A percentile compares a stretch with the other conserved stretches of the same genome.
Evolutionary conservation across 2,797 vertebrate species (phyloP).

Genomic region (Melanotaenia boesemani): DNA sequence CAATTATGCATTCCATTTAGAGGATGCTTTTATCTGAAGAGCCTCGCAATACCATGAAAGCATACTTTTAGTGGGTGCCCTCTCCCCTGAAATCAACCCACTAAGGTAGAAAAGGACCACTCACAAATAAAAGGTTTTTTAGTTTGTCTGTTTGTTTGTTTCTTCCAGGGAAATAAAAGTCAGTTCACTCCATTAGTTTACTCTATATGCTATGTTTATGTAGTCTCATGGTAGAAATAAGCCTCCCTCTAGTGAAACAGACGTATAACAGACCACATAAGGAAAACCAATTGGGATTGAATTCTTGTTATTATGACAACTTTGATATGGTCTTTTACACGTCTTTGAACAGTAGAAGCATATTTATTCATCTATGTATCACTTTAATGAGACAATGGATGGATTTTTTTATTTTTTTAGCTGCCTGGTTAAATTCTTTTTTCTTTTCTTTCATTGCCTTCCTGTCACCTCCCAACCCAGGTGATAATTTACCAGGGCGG

Average conservation of each 20-base stretch:
- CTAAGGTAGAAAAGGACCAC: constrained; percentile 52
- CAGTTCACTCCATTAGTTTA: constrained; percentile 7
- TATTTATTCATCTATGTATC: not conserved
- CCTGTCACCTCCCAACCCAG: constrained; percentile 71
- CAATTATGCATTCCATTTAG: constrained; percentile 71
- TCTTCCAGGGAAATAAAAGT: constrained; percentile 31
- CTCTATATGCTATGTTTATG: constrained; percentile 12
- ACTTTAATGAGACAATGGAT: not conserved
- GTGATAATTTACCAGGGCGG: constrained; percentile 98
- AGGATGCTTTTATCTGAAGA: constrained; percentile 70
- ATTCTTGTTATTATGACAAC: not conserved
- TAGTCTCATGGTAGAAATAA: constrained; percentile 28
- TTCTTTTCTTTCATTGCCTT: not conserved
- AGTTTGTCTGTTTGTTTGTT: constrained; percentile 39
- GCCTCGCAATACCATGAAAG: constrained; percentile 41
- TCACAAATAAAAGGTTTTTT: constrained; percentile 58
- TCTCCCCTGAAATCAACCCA: constrained; percentile 29
- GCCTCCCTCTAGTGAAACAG: constrained; percentile 72
- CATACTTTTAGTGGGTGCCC: constrained; percentile 45
- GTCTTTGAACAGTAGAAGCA: not conserved
- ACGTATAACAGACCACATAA: constrained; percentile 12
- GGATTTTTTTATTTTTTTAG: not conserved
- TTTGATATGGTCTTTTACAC: not conserved
- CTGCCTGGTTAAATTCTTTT: not conserved
- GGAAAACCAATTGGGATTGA: not conserved